Evolutionary conservation across 2,888 invertebrate genomes (phyloP), one percentile per base, ranked within the genome.

Genomic region (Seladonia tumulorum): DNA sequence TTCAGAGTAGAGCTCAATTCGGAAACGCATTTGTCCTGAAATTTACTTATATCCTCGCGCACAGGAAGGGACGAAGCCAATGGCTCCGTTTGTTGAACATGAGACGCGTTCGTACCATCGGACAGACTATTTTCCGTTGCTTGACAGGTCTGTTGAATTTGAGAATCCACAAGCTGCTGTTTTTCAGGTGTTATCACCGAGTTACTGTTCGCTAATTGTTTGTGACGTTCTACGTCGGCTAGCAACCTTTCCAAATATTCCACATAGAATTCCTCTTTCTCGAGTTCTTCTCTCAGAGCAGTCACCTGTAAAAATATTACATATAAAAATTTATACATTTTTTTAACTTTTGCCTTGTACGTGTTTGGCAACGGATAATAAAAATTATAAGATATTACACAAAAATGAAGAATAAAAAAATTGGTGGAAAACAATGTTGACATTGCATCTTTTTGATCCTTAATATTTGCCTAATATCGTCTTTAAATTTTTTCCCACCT

Each of bases 251-350:
- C 98, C 93, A 98, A 96, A 95, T 98, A 98, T 94, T 98, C 98
- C 18, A 98, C 98, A 94, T 98, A 98, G 93, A 98, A 97, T 94
- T 98, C 97, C 95, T 98, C 98, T 95, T 98, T 98, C 94, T 98
- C 98, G 89, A 98, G 96, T 95, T 98, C 98, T 94, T 98, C 98
- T 94, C 97, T 97, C 81, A 98, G 96, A 92, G 97, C 96, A 89
- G 96, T 96, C 89, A 98, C 96, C 93, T 95, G 45, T 76, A 74
- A 74, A 68, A 39, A 49, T 53, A 71, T 29, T 25, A 49, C 22
- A 7, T 35, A 68, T n/a, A n/a, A 7, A 47, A 22, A 68, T 53
- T 60, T n/a, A 2, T 5, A n/a, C 4, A 16, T 42, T 25, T 39
- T 29, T 29, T 12, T 8, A 66, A 49, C 2, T 70, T 22, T 73